phyloP scores from a whole-genome alignment of 2,797 vertebrate genomes.

The Phalanger gymnotis region DNA sequence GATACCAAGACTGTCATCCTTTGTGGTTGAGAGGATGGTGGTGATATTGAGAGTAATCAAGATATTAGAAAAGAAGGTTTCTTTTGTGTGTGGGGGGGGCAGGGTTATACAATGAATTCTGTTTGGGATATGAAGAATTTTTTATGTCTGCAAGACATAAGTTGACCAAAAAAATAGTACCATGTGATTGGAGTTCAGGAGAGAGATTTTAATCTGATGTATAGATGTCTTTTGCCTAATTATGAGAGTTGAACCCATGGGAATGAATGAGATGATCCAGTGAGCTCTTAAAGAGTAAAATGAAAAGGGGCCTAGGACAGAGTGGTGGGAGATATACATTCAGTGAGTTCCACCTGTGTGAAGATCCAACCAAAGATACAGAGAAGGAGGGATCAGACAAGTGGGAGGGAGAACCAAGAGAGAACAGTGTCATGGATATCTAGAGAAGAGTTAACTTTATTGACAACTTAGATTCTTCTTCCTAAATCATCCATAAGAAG shows the following conservation, averaged over 20 bases:
- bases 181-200: neutral
- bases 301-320: neutral
- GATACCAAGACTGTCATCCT: neutral
- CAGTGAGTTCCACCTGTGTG: neutral
- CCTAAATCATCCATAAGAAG: neutral
- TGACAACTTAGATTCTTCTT: neutral
- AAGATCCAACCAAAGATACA: neutral
- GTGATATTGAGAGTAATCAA: neutral
- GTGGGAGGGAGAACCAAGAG: neutral
- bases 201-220: neutral
- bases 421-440: neutral
- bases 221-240: neutral
- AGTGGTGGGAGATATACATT: neutral
- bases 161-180: neutral
- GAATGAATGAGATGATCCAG: neutral
- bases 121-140: neutral
- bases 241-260: neutral
- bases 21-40: rapidly evolving
- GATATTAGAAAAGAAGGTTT: neutral
- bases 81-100: neutral
- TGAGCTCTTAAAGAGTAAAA: neutral
- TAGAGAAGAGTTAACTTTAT: neutral
- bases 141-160: neutral
- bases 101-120: neutral
- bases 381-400: neutral